Evolutionary conservation across 2,888 invertebrate species (phyloP).

Genomic region (Nomada fabriciana): DNA sequence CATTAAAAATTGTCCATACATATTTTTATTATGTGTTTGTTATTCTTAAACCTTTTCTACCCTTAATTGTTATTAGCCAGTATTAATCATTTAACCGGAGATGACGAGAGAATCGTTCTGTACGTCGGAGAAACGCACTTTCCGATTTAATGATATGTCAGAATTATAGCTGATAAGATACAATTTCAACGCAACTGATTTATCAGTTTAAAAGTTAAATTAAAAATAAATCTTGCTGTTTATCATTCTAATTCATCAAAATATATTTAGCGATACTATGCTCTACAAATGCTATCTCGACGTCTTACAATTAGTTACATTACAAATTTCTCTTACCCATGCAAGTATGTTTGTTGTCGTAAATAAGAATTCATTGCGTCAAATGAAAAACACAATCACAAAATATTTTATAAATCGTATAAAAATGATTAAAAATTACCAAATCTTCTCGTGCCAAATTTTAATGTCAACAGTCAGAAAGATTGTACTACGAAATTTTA

Average conservation of each 20-base stretch:
- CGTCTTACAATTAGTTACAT: no score
- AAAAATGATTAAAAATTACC: neutral
- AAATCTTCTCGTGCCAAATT: neutral
- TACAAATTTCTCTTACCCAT: no score
- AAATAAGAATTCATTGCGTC: no score
- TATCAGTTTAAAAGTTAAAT: conserved; percentile 13
- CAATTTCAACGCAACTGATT: conserved; percentile 7
- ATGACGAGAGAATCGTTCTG: no score
- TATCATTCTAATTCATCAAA: conserved; percentile 3
- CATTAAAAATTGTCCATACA: conserved; percentile 54
- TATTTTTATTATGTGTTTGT: conserved; percentile 38
- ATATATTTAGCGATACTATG: conserved; percentile 17
- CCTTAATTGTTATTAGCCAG: neutral
- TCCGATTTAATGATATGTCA: neutral
- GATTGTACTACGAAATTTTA: neutral
- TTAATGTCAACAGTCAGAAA: no score
- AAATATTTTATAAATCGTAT: conserved; percentile 13
- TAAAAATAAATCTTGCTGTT: neutral
- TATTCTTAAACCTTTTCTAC: conserved; percentile 13
- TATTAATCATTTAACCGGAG: neutral
- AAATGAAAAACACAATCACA: neutral
- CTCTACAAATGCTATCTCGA: neutral
- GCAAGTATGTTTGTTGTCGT: no score
- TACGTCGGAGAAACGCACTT: no score
- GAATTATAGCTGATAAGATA: neutral